These are phyloP conservation scores for Idaea aversata DNA, from an alignment of 2,888 invertebrate species.

Conservation along the genomic window DNA sequence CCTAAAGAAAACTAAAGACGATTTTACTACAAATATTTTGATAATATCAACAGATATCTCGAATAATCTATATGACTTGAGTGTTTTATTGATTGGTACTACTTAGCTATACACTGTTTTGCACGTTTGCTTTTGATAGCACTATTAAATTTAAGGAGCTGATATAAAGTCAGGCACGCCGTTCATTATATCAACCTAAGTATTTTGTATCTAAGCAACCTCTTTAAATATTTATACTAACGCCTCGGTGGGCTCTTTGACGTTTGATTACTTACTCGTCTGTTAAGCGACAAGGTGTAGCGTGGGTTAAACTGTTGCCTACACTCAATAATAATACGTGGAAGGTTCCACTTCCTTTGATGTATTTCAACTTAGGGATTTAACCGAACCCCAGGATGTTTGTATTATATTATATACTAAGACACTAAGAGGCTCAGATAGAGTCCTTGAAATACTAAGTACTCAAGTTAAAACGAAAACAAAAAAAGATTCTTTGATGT, in stretches of 20 bases:
- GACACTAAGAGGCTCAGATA: too few species aligned
- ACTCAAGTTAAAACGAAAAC: too few species aligned
- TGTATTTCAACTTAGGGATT: neutral
- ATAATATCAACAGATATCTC: conserved; percentile 26
- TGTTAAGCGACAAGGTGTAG: conserved; percentile 10
- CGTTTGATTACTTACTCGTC: conserved; percentile 5
- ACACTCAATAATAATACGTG: neutral
- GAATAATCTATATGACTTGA: conserved; percentile 20
- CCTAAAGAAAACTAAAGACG: neutral
- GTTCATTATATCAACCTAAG: conserved; percentile 17
- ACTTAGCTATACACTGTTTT: conserved; percentile 29
- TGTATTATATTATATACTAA: neutral
- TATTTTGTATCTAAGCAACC: conserved; percentile 13
- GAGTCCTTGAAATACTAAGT: too few species aligned
- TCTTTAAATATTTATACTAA: conserved; percentile 4
- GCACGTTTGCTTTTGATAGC: conserved; percentile 59
- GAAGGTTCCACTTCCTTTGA: conserved; percentile 8
- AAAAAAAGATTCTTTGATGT: too few species aligned
- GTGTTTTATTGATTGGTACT: conserved; percentile 33
- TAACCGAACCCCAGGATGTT: neutral
- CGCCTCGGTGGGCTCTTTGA: neutral
- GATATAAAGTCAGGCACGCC: conserved; percentile 28
- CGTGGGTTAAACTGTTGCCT: conserved; percentile 7
- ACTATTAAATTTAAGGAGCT: conserved; percentile 55
- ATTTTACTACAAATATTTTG: neutral